Evolutionary conservation across 2,113 vertebrate species (phyloP), one percentile per base, ranked within the genome.

Genomic region (Vulpes lagopus): DNA sequence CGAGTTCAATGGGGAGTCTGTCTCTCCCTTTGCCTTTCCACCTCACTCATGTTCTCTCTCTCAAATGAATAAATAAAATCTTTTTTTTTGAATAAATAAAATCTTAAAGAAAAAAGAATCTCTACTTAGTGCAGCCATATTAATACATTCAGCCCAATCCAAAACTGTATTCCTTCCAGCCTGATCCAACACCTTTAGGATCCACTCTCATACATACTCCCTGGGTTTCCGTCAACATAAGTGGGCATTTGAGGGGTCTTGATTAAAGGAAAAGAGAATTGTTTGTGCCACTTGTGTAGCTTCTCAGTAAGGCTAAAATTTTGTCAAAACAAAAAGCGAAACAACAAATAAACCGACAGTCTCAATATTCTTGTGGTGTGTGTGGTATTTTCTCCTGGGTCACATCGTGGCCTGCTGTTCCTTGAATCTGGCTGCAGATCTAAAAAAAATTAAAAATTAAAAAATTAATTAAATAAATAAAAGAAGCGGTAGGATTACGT

Each of bases 281-380:
- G 2, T 71, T 55, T 91, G 91, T 71, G 38, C 32, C 85, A 64
- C 19, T 92, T 69, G 38, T 64, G 19, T 51, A 62, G 19, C 59
- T 85, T 91, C 84, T 67, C 15, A 19, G 62, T 69, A 89, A 84
- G 53, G 71, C n/a, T 49, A 23, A 89, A 86, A 88, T 57, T 60
- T 57, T 57, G 57, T 86, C 53, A 82, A 92, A 90, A 82, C 79
- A 79, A 82, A 90, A 87, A 64, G 27, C 0, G 67, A 97, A 96
- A 69, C 20, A 69, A 51, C n/a, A 6, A 51, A 19, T 38, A 14
- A 57, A 60, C 30, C 19, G 62, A 95, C 71, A 64, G 32, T 78
- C 62, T 95, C 85, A 30, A 4, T 84, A 49, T 90, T 83, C 78
- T 94, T 93, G 80, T 71, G 76, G 51, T 65, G 30, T 35, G 11